Evolutionary conservation across 2,797 vertebrate genomes (phyloP).

Genomic region (Columba guinea): DNA sequence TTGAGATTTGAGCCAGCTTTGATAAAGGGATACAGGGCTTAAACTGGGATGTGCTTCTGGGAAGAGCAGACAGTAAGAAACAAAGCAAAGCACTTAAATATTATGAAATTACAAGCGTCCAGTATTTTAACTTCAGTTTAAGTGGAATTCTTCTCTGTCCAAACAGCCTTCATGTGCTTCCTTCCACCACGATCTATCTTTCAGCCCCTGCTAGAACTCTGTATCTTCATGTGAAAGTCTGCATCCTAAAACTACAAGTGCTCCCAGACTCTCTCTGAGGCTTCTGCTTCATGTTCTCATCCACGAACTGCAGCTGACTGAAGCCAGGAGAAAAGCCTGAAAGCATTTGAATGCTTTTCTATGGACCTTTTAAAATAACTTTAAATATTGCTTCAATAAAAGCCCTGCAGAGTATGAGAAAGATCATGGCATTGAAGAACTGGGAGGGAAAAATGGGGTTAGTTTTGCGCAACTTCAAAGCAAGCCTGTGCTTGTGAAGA

Average conservation of each 20-base stretch:
- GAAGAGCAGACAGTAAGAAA: neutral
- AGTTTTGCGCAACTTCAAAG: neutral
- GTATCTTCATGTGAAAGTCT: neutral
- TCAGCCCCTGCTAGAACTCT: neutral
- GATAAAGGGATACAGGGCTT: neutral
- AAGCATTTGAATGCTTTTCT: slow-evolving; percentile 1
- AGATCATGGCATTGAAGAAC: neutral
- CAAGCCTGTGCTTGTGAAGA: neutral
- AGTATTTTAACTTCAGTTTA: neutral
- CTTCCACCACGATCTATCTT: neutral
- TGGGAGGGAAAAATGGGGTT: neutral
- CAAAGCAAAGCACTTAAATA: neutral
- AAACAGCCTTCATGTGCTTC: neutral
- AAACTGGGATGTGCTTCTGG: neutral
- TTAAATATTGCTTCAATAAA: slow-evolving; percentile 27
- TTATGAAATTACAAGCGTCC: neutral
- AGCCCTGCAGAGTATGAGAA: neutral
- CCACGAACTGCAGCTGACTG: neutral
- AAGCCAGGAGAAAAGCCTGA: neutral
- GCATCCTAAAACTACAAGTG: neutral
- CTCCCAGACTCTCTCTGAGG: neutral
- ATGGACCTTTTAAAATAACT: neutral
- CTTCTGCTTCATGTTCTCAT: neutral
- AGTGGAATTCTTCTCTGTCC: neutral
- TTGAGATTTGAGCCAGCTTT: neutral